Evolutionary conservation across 1,140 invertebrate genomes (phyloP).

Genomic region (Planococcus citri): DNA sequence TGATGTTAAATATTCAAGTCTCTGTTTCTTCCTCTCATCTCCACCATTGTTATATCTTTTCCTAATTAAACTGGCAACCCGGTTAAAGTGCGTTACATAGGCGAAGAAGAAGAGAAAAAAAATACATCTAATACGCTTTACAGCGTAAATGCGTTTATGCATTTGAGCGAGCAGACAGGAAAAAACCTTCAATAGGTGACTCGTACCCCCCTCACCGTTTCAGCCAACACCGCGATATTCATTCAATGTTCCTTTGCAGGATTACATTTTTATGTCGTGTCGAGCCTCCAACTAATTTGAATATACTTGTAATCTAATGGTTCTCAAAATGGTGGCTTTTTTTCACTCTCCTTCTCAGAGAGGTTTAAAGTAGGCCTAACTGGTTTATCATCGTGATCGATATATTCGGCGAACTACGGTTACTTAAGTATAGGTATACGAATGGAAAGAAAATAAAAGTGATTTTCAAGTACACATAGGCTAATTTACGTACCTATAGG

Average conservation of each 20-base stretch:
- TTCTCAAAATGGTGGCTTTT: not conserved
- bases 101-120: not conserved
- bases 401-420: too few species aligned
- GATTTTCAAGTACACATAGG: too few species aligned
- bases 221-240: not conserved
- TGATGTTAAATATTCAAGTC: slow-evolving; percentile 8
- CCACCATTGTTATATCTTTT: not conserved
- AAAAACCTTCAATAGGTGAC: slow-evolving; percentile 7
- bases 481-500: too few species aligned
- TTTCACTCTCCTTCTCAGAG: too few species aligned
- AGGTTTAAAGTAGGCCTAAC: too few species aligned
- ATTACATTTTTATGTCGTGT: not conserved
- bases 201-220: not conserved
- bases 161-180: slow-evolving; percentile 1
- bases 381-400: too few species aligned
- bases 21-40: slow-evolving; percentile 6
- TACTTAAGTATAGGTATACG: too few species aligned
- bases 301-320: not conserved
- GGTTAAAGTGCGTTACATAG: not conserved
- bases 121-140: not conserved
- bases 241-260: not conserved
- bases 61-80: not conserved
- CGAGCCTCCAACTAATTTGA: slow-evolving; percentile 6
- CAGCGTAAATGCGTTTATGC: not conserved
- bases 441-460: too few species aligned